Conservation (phyloP, 2,797 vertebrate genomes). For the Mus minutoides region DNA sequence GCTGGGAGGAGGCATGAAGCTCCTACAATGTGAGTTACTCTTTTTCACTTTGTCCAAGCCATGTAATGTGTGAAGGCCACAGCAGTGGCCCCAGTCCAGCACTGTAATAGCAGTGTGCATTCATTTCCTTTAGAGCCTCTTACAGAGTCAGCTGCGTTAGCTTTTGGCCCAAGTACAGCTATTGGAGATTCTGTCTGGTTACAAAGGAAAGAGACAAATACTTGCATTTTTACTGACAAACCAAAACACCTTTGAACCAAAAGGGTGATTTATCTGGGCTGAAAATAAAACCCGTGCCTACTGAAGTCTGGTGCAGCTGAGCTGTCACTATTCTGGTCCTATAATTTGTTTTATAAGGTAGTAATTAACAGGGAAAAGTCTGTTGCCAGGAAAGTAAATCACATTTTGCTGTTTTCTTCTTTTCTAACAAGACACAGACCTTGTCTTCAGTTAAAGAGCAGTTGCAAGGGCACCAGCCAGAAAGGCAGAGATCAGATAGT, state of each 20-base stretch:
- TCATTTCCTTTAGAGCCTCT: constrained; percentile 33
- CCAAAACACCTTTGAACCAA: constrained; percentile 70
- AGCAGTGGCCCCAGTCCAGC: background rate
- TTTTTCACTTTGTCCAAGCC: background rate
- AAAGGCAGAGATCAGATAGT: background rate
- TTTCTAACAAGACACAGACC: constrained; percentile 73
- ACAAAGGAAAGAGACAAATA: background rate
- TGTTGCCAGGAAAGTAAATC: constrained; percentile 76
- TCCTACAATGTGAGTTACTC: background rate
- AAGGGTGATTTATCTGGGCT: constrained; percentile 64
- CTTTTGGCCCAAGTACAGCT: constrained; percentile 18
- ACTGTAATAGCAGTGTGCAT: background rate
- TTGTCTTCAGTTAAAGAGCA: constrained; percentile 76
- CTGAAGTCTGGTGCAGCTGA: constrained; percentile 67
- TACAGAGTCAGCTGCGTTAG: background rate
- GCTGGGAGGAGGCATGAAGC: background rate
- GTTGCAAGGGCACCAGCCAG: constrained; percentile 65
- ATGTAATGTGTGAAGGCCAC: background rate
- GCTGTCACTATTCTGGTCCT: constrained; percentile 70
- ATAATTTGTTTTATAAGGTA: constrained; percentile 78
- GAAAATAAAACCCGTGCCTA: constrained; percentile 76
- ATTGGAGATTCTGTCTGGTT: constrained; percentile 28
- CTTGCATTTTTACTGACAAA: constrained; percentile 69
- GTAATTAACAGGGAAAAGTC: constrained; percentile 78
- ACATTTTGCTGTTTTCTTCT: constrained; percentile 79